Conservation (phyloP, 2,888 invertebrate species). For the Cyrtodaria siliqua region DNA sequence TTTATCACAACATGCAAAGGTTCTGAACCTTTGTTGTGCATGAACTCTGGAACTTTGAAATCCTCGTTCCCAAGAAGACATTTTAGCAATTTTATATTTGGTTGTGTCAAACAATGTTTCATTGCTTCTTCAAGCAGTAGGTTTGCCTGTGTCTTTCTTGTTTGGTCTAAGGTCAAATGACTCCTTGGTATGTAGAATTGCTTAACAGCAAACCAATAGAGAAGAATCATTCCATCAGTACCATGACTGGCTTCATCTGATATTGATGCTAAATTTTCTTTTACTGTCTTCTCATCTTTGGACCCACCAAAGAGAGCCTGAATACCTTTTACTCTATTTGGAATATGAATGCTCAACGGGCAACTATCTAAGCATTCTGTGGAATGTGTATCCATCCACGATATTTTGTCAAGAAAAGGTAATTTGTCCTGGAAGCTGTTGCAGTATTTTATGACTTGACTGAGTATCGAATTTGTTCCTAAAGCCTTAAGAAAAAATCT, state of each 20-base stretch:
- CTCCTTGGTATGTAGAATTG: slow-evolving; percentile 33
- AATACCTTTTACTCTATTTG: too few species aligned
- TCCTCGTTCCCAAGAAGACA: slow-evolving; percentile 34
- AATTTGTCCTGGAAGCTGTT: too few species aligned
- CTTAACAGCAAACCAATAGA: slow-evolving; percentile 15
- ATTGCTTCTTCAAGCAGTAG: slow-evolving; percentile 2
- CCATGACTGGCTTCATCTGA: too few species aligned
- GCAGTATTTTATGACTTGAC: too few species aligned
- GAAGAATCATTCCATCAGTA: slow-evolving; percentile 1
- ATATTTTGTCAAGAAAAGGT: too few species aligned
- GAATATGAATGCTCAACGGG: too few species aligned
- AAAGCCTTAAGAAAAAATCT: slow-evolving; percentile 20
- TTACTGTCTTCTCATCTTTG: too few species aligned
- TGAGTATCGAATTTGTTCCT: too few species aligned
- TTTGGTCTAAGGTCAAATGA: slow-evolving; percentile 18
- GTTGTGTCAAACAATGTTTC: background rate
- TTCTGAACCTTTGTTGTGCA: slow-evolving; percentile 16
- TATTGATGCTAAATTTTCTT: too few species aligned
- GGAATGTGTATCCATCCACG: too few species aligned
- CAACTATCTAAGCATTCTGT: too few species aligned
- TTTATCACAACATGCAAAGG: slow-evolving; percentile 15
- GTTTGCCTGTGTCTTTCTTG: slow-evolving; percentile 1
- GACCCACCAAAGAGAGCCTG: too few species aligned
- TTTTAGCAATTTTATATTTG: slow-evolving; percentile 10
- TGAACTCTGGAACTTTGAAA: slow-evolving; percentile 17